These are phyloP conservation scores for Gryon sp. DNA, from an alignment of 1,140 invertebrate species.

Conservation along the genomic window DNA sequence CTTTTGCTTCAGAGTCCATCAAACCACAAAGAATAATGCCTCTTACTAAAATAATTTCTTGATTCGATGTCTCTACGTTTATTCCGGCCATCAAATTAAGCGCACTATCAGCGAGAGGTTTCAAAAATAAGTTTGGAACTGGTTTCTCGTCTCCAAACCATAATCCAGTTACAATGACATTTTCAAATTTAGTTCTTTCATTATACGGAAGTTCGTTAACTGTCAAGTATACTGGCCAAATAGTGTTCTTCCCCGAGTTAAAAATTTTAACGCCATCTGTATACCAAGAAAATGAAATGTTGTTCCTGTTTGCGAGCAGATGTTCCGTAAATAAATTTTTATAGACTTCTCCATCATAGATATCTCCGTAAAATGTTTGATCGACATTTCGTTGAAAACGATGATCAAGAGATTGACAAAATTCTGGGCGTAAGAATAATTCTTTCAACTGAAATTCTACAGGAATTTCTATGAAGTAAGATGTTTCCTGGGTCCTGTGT, in stretches of 20 bases:
- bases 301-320: slow-evolving; percentile 11
- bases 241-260: background rate
- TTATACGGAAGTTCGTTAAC: slow-evolving; percentile 52
- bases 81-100: slow-evolving; percentile 6
- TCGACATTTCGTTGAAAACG: slow-evolving; percentile 25
- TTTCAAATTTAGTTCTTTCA: slow-evolving; percentile 42
- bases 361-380: slow-evolving; percentile 44
- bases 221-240: slow-evolving; percentile 43
- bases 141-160: slow-evolving; percentile 58
- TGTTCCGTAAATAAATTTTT: slow-evolving; percentile 8
- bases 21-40: background rate
- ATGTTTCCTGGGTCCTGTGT: background rate
- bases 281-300: slow-evolving; percentile 16
- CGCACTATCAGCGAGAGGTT: background rate
- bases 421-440: slow-evolving; percentile 17
- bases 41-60: background rate
- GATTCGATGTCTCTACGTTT: background rate
- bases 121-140: slow-evolving; percentile 22
- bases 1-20: slow-evolving; percentile 1
- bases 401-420: slow-evolving; percentile 6
- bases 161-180: slow-evolving; percentile 47
- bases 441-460: slow-evolving; percentile 27
- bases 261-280: slow-evolving; percentile 26
- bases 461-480: slow-evolving; percentile 38
- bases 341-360: slow-evolving; percentile 59